phyloP scores from a whole-genome alignment of 1,140 invertebrate species.

The Leucophenga varia region DNA sequence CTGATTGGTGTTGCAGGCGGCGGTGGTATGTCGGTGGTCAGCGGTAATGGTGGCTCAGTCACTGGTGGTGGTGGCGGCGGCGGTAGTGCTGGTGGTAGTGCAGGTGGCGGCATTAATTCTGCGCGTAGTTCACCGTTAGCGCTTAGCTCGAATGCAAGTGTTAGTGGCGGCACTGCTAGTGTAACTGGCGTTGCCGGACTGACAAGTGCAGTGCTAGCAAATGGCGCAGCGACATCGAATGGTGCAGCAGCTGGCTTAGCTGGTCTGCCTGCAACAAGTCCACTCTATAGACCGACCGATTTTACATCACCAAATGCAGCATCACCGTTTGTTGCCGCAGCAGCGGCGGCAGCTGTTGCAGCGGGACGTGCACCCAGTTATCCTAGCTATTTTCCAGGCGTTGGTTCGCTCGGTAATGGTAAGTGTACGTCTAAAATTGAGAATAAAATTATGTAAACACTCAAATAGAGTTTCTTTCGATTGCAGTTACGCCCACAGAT shows the following conservation, averaged over 20 bases:
- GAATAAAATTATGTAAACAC: too few relatives aligned
- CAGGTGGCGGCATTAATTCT: conserved; percentile 39
- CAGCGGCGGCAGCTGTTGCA: conserved; percentile 44
- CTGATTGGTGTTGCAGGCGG: conserved; percentile 42
- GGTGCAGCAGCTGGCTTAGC: conserved; percentile 23
- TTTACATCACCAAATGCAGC: conserved; percentile 47
- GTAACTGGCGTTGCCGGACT: conserved; percentile 28
- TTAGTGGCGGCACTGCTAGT: conserved; percentile 35
- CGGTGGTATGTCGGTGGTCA: conserved; percentile 24
- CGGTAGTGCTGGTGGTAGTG: conserved; percentile 21
- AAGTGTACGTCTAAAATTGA: too few relatives aligned
- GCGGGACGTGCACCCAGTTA: conserved; percentile 47
- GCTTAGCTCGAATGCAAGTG: conserved; percentile 49
- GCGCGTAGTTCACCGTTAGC: conserved; percentile 52
- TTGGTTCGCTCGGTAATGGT: conserved; percentile 48
- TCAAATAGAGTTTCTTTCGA: too few relatives aligned
- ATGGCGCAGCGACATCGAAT: conserved; percentile 43
- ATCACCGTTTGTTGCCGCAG: conserved; percentile 44
- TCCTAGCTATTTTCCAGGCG: conserved; percentile 48
- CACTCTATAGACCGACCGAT: conserved; percentile 42
- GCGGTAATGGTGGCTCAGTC: conserved; percentile 30
- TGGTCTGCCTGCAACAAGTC: conserved; percentile 47
- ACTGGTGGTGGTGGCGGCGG: conserved; percentile 10
- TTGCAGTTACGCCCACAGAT: conserved; percentile 50
- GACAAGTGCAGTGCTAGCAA: conserved; percentile 24